Base-by-base conservation (phyloP, 2,888 invertebrate species). In the Aplocera efformata region DNA sequence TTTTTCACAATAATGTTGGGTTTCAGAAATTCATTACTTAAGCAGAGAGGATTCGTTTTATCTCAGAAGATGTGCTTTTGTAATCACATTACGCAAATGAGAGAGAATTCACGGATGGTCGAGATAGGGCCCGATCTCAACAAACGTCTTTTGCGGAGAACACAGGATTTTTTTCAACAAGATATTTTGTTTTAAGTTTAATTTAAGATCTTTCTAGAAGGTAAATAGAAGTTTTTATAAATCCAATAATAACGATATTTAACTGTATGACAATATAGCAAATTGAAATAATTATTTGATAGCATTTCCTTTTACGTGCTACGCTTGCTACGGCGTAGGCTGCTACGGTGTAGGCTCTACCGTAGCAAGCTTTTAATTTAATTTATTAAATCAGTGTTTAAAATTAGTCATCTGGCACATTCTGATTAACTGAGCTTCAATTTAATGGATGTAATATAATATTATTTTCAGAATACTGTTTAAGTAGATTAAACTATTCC, bases 31-130 rank as follows among this genome's bases (percentile, higher is more conserved):
- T 84, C 83, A 84, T 85, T 84, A 85, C 84, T 84, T 81, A 80
- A 76, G 75, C 75, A 75, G 74, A 72, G 72, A 83, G 76, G 77
- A 73, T 63, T 69, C 72, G 78, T 83, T 83, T 84, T 84, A 84
- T 83, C 84, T 80, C 76, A 58, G 74, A 79, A 76, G 84, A 85
- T 85, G 82, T 85, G 81, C 85, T 83, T 84, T 85, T 84, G 85
- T 85, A 85, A 85, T 85, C 83, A 84, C 84, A 85, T 84, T 85
- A 85, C 82, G 83, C 75, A 85, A 84, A 85, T 83, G 83, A 82
- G 81, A 80, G 73, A 75, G 75, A 71, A 80, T 81, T 80, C 79
- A 79, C 76, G 79, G 77, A 70, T 72, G 79, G 74, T 71, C 77
- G 67, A 73, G 78, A 77, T 74, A 74, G 76, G 81, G 76, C 77